Base-by-base conservation (phyloP, 1,140 invertebrate genomes). In the Drosophila punjabiensis region DNA sequence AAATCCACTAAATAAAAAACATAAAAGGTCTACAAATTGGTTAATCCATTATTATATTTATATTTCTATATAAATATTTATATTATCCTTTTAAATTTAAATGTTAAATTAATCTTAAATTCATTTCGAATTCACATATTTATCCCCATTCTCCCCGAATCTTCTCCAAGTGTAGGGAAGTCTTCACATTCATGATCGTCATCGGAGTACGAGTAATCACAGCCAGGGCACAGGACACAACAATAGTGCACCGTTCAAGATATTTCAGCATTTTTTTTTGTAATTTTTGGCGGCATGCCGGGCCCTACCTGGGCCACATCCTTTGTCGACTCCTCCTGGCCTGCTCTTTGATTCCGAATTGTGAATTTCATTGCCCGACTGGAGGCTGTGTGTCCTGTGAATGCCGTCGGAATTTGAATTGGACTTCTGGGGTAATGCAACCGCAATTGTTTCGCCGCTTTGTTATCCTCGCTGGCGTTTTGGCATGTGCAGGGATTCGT, bases 401-500 rank as follows among this genome's bases (percentile, higher is more conserved):
- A 56, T 56, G 20, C 33, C 8, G 20, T 24, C 32, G 69, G 70
- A 74, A 74, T 74, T 74, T 62, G 70, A 76, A 76, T 77, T 76
- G 56, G 60, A 81, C 70, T 56, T 53, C 65, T 37, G 68, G 56
- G 76, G 77, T 70, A 90, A 87, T 91, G 87, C 77, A 91, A 91
- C 87, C 87, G 77, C 87, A 90, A 90, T 90, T 90, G 87, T 90
- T 85, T 52, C 41, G 28, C 32, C 59, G 45, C 74, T 39, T 82
- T 78, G 78, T 79, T 65, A 58, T 76, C 59, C 52, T 56, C 69
- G n/a, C 37, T 73, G 69, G 68, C 81, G 80, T 91, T 80, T 91
- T 91, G 78, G 83, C 87, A 90, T 90, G 87, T 90, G 87, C 87
- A 87, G 61, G 48, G 61, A 88, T 79, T 84, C 69, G 35, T 45